Evolutionary conservation across 2,888 invertebrate species (phyloP).

Genomic region (Notodonta dromedarius): DNA sequence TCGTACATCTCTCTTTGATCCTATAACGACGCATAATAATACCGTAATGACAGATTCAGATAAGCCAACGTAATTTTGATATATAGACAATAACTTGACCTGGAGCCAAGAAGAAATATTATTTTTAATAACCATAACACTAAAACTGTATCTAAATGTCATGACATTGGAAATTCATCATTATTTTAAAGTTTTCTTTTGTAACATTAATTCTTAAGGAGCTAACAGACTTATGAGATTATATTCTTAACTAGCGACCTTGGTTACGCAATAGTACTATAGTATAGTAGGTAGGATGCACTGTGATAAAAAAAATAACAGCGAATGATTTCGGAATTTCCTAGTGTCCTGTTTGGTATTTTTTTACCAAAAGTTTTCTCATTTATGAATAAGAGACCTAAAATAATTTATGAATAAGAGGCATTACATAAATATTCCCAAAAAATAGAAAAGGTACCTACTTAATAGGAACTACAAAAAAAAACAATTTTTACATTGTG

Average conservation of each 20-base stretch:
- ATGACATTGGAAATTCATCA: slow-evolving; percentile 4
- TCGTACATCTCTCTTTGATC: slow-evolving; percentile 6
- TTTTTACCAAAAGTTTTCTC: too few relatives aligned
- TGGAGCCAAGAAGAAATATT: slow-evolving; percentile 7
- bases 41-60: slow-evolving; percentile 5
- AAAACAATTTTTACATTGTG: too few relatives aligned
- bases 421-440: too few relatives aligned
- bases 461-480: too few relatives aligned
- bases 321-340: too few relatives aligned
- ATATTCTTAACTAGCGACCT: neutral
- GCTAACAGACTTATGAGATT: neutral
- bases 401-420: too few relatives aligned
- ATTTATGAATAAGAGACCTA: too few relatives aligned
- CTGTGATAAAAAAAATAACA: too few relatives aligned
- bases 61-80: slow-evolving; percentile 4
- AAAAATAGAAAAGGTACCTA: too few relatives aligned
- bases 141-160: neutral
- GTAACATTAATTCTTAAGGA: neutral
- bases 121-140: slow-evolving; percentile 5
- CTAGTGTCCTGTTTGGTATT: too few relatives aligned
- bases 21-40: slow-evolving; percentile 2
- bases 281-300: too few relatives aligned
- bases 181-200: neutral
- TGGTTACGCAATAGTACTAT: too few relatives aligned
- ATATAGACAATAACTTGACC: slow-evolving; percentile 8